These are phyloP conservation scores for Onychostoma macrolepis DNA, from an alignment of 2,113 vertebrate genomes.

Conservation along the genomic window DNA sequence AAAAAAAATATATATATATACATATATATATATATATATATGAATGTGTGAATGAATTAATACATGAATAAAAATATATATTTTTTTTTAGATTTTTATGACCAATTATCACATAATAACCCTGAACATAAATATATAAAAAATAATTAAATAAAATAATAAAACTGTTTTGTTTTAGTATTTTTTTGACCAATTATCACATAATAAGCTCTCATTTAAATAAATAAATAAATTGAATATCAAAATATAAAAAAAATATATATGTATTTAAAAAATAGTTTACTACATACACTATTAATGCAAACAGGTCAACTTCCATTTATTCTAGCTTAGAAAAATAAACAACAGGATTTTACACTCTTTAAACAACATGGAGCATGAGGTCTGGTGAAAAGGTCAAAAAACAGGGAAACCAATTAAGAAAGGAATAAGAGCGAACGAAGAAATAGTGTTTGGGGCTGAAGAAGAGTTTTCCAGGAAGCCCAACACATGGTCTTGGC, in stretches of 20 bases:
- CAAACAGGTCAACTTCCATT: background rate
- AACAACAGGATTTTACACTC: background rate
- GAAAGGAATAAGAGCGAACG: background rate
- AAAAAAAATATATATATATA: too few species aligned
- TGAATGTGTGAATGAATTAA: too few species aligned
- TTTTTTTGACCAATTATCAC: too few species aligned
- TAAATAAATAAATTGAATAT: too few species aligned
- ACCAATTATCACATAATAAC: background rate
- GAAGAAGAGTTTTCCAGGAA: constrained; percentile 18
- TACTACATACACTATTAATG: background rate
- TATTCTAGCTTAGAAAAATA: background rate
- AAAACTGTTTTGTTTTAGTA: background rate
- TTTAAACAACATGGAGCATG: background rate
- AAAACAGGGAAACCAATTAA: background rate
- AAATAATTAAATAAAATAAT: background rate
- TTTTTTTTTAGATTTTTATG: background rate
- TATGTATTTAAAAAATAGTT: background rate
- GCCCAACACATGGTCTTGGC: constrained; percentile 73
- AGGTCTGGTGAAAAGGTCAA: background rate
- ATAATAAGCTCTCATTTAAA: too few species aligned
- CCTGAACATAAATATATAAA: background rate
- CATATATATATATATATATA: too few species aligned
- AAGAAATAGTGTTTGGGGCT: background rate
- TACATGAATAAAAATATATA: background rate
- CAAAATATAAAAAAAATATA: too few species aligned